Conservation (phyloP, 92 coral and sea anemone genomes). For the Epizoanthus stellaris region DNA sequence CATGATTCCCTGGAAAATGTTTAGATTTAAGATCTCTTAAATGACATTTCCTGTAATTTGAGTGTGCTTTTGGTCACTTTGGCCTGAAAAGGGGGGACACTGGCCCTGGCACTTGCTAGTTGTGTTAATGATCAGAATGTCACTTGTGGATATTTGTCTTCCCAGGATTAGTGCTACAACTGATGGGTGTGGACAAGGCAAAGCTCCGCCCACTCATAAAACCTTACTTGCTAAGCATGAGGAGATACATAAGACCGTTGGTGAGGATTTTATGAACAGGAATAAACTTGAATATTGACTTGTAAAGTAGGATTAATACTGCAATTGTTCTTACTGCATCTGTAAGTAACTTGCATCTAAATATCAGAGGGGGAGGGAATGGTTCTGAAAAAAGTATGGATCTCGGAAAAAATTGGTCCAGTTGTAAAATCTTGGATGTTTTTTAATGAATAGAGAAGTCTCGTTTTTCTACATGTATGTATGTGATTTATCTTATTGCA, state of each 20-base stretch:
- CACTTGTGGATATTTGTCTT: not conserved
- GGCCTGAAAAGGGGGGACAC: not conserved
- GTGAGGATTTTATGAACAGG: constrained; percentile 56
- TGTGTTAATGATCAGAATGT: not conserved
- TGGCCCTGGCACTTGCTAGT: not conserved
- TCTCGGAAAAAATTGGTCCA: too few species aligned
- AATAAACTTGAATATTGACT: too few species aligned
- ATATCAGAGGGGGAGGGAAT: too few species aligned
- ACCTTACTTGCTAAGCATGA: constrained; percentile 61
- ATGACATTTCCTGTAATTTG: too few species aligned
- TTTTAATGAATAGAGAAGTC: too few species aligned
- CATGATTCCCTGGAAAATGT: too few species aligned
- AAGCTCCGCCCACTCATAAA: constrained; percentile 69
- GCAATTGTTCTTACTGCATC: not conserved
- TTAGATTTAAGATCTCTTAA: too few species aligned
- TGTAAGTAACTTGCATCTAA: too few species aligned
- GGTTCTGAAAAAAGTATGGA: too few species aligned
- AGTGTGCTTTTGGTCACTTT: not conserved
- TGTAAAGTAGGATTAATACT: not conserved
- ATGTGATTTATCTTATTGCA: too few species aligned
- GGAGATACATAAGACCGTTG: constrained; percentile 68
- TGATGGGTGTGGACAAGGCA: constrained; percentile 71
- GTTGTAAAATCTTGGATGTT: too few species aligned
- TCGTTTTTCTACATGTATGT: too few species aligned
- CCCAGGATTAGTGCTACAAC: constrained; percentile 66